Percentiles rank a stretch among this genome's conserved stretches.
phyloP scores from a whole-genome alignment of 2,888 invertebrate genomes.

The Gibbula magus region DNA sequence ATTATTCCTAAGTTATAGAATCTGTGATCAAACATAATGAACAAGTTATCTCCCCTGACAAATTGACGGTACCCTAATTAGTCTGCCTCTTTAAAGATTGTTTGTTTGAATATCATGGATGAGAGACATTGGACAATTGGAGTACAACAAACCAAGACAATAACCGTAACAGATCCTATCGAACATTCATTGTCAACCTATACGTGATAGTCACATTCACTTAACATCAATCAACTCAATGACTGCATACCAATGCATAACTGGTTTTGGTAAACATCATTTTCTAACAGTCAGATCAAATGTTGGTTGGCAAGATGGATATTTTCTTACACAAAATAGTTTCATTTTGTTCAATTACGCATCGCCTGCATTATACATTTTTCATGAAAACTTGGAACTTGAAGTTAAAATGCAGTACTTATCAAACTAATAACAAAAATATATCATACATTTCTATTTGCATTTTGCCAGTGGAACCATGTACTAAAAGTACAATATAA shows the following conservation, averaged over 20 bases:
- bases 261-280: background rate
- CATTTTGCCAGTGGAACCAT: too few species aligned
- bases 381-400: too few species aligned
- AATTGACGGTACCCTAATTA: too few species aligned
- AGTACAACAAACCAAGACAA: background rate
- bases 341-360: background rate
- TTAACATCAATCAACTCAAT: background rate
- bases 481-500: background rate
- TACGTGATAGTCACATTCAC: background rate
- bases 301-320: background rate
- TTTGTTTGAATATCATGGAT: background rate
- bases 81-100: too few species aligned
- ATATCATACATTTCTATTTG: too few species aligned
- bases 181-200: too few species aligned
- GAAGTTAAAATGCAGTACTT: too few species aligned
- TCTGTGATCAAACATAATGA: too few species aligned
- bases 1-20: too few species aligned
- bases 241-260: background rate
- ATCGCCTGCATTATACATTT: background rate
- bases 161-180: background rate
- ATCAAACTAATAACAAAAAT: too few species aligned
- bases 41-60: too few species aligned
- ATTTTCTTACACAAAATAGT: background rate
- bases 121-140: background rate
- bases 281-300: background rate